Conservation (phyloP, 2,888 invertebrate species). For the Chrysopilus asiliformis region DNA sequence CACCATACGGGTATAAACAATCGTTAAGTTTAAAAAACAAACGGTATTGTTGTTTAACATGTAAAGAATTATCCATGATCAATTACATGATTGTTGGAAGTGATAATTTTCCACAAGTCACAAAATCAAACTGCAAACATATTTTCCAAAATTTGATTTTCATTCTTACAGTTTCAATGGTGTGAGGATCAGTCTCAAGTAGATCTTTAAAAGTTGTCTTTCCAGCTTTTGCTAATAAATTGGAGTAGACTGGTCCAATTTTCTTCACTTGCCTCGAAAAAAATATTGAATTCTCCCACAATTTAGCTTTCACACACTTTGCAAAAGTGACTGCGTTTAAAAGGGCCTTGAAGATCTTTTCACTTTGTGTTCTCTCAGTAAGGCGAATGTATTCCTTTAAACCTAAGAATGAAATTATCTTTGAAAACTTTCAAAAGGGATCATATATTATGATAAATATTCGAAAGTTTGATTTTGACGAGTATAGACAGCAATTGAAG, state of each 20-base stretch:
- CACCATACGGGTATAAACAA: no score
- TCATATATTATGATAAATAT: no score
- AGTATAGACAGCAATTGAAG: no score
- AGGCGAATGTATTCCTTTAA: conserved; percentile 43
- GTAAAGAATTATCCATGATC: no score
- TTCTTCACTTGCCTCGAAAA: conserved; percentile 57
- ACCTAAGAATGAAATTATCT: conserved; percentile 31
- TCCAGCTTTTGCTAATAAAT: conserved; percentile 48
- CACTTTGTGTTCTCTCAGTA: conserved; percentile 22
- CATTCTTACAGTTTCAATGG: conserved; percentile 50
- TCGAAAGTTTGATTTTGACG: no score
- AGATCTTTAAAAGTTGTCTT: conserved; percentile 51
- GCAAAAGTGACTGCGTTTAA: conserved; percentile 46
- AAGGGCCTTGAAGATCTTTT: conserved; percentile 40
- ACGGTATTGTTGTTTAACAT: no score
- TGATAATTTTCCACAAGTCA: no score
- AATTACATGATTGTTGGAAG: no score
- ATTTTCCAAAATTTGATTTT: not conserved
- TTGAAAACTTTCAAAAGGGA: conserved; percentile 1
- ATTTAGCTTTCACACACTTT: conserved; percentile 50
- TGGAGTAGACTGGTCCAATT: conserved; percentile 53
- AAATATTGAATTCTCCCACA: conserved; percentile 64
- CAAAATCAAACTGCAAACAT: conserved; percentile 1
- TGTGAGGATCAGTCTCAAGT: conserved; percentile 52
- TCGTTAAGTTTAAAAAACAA: no score